Conservation (phyloP, 2,797 vertebrate species). For the Paramormyrops hopkinsi region DNA sequence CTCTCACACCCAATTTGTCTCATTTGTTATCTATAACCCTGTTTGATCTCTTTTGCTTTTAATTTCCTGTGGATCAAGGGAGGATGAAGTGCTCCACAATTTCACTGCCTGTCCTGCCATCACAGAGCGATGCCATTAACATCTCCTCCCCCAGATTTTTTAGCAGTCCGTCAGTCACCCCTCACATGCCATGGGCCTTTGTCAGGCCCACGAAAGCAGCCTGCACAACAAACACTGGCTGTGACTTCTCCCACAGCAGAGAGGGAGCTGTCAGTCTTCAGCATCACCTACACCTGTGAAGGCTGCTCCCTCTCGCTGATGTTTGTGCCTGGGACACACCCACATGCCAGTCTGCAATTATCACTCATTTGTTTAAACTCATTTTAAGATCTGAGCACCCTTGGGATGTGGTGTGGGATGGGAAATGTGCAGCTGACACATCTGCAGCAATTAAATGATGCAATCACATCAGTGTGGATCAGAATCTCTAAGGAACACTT, state of each 20-base stretch:
- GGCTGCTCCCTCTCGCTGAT: neutral
- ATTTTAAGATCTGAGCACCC: neutral
- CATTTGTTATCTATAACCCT: neutral
- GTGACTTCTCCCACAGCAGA: neutral
- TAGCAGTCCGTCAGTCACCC: neutral
- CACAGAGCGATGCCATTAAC: neutral
- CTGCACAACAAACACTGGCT: neutral
- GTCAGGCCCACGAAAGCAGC: neutral
- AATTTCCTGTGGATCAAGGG: conserved; percentile 1
- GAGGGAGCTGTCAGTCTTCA: neutral
- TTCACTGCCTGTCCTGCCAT: neutral
- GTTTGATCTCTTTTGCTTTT: neutral
- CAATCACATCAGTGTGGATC: neutral
- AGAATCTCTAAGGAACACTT: neutral
- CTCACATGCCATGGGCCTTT: neutral
- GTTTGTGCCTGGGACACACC: neutral
- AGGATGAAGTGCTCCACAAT: neutral
- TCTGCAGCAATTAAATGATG: neutral
- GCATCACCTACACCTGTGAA: neutral
- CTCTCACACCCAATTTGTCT: neutral
- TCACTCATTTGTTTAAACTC: neutral
- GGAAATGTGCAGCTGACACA: neutral
- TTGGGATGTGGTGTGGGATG: neutral
- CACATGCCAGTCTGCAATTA: neutral
- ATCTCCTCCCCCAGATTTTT: neutral